Conservation (phyloP, 1,140 invertebrate species). For the Drosophila takahashii region DNA sequence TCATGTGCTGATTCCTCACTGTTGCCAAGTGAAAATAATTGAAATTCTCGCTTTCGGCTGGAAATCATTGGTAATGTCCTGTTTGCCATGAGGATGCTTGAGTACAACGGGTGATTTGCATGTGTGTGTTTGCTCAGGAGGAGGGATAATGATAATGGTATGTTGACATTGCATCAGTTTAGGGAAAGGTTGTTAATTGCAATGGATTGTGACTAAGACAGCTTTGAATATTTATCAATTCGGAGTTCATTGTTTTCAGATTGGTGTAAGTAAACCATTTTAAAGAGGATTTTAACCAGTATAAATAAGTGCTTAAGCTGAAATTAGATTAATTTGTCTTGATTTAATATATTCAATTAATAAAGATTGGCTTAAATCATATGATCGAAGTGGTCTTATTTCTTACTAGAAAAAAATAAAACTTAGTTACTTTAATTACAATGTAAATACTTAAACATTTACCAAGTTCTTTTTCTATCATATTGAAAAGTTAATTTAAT, state of each 20-base stretch:
- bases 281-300: neutral
- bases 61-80: constrained; percentile 20
- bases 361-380: too few relatives aligned
- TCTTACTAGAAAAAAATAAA: too few relatives aligned
- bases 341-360: too few relatives aligned
- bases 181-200: constrained; percentile 1
- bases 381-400: too few relatives aligned
- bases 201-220: neutral
- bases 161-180: constrained; percentile 12
- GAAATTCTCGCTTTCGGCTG: constrained; percentile 59
- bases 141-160: constrained; percentile 13
- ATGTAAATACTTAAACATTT: too few relatives aligned
- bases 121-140: constrained; percentile 20
- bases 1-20: constrained; percentile 14
- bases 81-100: neutral
- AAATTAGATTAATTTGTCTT: neutral
- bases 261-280: neutral
- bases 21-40: constrained; percentile 70
- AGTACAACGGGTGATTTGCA: constrained; percentile 6
- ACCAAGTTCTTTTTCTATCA: neutral
- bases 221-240: constrained; percentile 1
- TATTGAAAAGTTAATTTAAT: neutral
- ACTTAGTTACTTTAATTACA: too few relatives aligned
- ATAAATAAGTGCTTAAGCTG: neutral
- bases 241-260: neutral